Evolutionary conservation across 2,113 vertebrate genomes (phyloP), one percentile per base, ranked within the genome.

Genomic region (Ceyx melanurus): DNA sequence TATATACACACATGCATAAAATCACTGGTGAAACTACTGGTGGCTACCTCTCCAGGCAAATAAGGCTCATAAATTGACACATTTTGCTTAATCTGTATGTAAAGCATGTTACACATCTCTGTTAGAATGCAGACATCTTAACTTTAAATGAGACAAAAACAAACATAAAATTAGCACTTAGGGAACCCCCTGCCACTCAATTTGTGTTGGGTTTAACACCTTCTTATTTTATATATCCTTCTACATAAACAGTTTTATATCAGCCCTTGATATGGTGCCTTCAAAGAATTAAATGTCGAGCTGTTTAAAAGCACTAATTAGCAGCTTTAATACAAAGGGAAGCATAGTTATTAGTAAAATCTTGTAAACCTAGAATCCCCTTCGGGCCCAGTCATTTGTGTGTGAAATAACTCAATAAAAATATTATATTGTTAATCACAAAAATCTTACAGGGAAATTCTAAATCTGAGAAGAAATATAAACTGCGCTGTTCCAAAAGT

Each of bases 101-200:
- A 91, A 81, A 81, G 62, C 87, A 8, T 96, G 89, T 86, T 96
- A 86, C 81, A 95, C 74, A 90, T 94, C 95, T 66, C 83, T 92
- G 82, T 95, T 92, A 58, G 73, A 95, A 97, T 90, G 96, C 90
- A 92, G 93, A 65, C 95, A 97, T 97, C 96, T 97, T 96, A 97
- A 97, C 94, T 97, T 97, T 95, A 97, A 97, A 96, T 91, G 95
- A 97, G 92, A 97, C 1, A 61, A 97, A 97, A 98, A 97, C 94
- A 97, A 97, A 98, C 97, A 97, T 97, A 97, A 98, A 98, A 97
- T 98, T 98, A 97, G 89, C 97, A 96, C 96, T 97, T 93, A 94
- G 96, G 94, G 92, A 97, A 96, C 95, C 92, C 93, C 92, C 89
- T 97, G 95, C 96, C 90, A 96, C 89, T 97, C 95, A 94, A 87